A percentile compares a stretch with the other conserved stretches of the same genome.
Evolutionary conservation across 2,888 invertebrate genomes (phyloP).

Genomic region (Sepiola atlantica): DNA sequence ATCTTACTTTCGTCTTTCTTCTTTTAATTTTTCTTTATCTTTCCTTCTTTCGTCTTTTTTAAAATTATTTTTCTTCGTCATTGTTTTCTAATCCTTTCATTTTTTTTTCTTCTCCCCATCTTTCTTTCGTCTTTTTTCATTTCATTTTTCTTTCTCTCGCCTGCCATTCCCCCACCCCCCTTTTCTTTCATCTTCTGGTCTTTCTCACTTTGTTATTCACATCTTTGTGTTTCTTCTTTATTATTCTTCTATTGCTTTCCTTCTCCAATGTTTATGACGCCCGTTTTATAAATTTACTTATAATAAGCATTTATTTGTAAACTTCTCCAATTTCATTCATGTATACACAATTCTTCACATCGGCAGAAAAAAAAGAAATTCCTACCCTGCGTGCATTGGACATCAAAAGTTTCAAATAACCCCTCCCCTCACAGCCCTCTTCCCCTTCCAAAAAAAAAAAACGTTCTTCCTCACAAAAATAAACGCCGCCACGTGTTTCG

Average conservation of each 20-base stretch:
- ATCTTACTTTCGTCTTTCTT: too few relatives aligned
- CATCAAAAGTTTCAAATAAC: not conserved
- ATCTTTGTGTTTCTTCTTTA: not conserved
- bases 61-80: too few relatives aligned
- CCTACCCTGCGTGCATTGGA: not conserved
- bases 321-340: not conserved
- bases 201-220: not conserved
- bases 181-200: not conserved
- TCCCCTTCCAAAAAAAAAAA: not conserved
- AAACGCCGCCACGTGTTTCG: not conserved
- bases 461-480: not conserved
- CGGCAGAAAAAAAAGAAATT: not conserved
- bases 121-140: too few relatives aligned
- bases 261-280: not conserved
- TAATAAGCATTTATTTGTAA: not conserved
- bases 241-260: not conserved
- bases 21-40: too few relatives aligned
- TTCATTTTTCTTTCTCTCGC: too few relatives aligned
- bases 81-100: too few relatives aligned
- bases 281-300: not conserved
- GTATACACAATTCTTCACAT: conserved; percentile 4
- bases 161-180: too few relatives aligned
- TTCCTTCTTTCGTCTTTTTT: too few relatives aligned
- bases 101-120: too few relatives aligned
- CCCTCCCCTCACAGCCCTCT: not conserved